These are phyloP conservation scores for Ephialtes manifestator DNA, from an alignment of 2,888 invertebrate species.

Conservation along the genomic window DNA sequence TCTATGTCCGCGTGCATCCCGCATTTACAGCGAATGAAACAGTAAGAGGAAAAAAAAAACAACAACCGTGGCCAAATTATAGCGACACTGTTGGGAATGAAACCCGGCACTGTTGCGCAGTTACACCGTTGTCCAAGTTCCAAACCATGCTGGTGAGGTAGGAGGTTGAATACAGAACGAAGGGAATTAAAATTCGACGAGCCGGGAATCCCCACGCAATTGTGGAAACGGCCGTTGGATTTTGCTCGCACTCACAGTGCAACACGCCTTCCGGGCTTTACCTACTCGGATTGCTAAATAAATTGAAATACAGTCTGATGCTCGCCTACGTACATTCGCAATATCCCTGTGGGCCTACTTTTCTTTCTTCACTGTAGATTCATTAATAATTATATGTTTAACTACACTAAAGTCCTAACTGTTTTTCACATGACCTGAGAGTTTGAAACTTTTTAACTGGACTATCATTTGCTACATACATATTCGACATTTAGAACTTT, in stretches of 20 bases:
- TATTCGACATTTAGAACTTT: neutral
- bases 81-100: conserved; percentile 1
- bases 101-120: conserved; percentile 10
- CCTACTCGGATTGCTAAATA: conserved; percentile 31
- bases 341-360: neutral
- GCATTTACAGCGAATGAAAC: neutral
- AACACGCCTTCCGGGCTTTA: neutral
- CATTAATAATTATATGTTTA: neutral
- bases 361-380: neutral
- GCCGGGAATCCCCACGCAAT: conserved; percentile 20
- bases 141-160: neutral
- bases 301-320: conserved; percentile 29
- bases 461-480: neutral
- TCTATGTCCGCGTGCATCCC: neutral
- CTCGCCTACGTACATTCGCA: neutral
- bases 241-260: neutral
- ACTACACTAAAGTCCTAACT: neutral
- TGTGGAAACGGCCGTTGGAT: conserved; percentile 6
- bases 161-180: neutral
- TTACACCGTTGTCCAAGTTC: conserved; percentile 21
- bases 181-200: conserved; percentile 39
- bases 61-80: neutral
- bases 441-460: neutral
- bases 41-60: neutral
- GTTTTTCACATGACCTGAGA: neutral